phyloP scores from a whole-genome alignment of 2,797 vertebrate species.

The Enteromius paludinosus region DNA sequence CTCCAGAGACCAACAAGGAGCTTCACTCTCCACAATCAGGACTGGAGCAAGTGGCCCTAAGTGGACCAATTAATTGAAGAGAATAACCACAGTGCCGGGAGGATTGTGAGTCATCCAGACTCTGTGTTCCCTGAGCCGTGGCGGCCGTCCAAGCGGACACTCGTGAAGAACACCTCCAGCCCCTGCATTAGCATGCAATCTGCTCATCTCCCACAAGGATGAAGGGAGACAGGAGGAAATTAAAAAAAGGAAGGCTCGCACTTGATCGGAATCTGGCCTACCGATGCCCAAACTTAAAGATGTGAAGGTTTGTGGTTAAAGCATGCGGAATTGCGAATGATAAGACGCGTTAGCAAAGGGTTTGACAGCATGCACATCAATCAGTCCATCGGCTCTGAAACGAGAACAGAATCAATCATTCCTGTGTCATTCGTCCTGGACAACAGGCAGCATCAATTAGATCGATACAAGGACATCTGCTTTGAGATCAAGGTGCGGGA shows the following conservation, averaged over 20 bases:
- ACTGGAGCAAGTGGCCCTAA: slow-evolving; percentile 21
- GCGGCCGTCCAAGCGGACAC: slow-evolving; percentile 29
- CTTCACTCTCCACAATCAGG: slow-evolving; percentile 18
- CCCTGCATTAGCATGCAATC: slow-evolving; percentile 43
- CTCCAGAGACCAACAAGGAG: slow-evolving; percentile 15
- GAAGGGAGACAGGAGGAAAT: slow-evolving; percentile 22
- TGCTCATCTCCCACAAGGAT: slow-evolving; percentile 34
- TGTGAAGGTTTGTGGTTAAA: background rate
- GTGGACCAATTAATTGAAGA: slow-evolving; percentile 28
- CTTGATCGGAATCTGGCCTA: slow-evolving; percentile 8
- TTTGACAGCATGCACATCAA: slow-evolving; percentile 31
- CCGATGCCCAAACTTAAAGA: background rate
- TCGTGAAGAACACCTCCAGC: slow-evolving; percentile 33
- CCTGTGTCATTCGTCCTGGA: slow-evolving; percentile 43
- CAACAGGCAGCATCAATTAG: slow-evolving; percentile 33
- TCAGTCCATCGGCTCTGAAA: slow-evolving; percentile 31
- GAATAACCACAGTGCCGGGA: slow-evolving; percentile 27
- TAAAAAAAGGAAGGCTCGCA: background rate
- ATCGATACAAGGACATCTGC: slow-evolving; percentile 57
- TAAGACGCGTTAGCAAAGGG: slow-evolving; percentile 4
- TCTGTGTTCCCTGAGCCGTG: slow-evolving; percentile 28
- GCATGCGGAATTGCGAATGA: background rate
- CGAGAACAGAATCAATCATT: slow-evolving; percentile 49
- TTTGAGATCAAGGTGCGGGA: slow-evolving; percentile 50
- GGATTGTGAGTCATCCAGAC: slow-evolving; percentile 42